Evolutionary conservation across 2,797 vertebrate species (phyloP).

Genomic region (Stomatorhinus walkeri): DNA sequence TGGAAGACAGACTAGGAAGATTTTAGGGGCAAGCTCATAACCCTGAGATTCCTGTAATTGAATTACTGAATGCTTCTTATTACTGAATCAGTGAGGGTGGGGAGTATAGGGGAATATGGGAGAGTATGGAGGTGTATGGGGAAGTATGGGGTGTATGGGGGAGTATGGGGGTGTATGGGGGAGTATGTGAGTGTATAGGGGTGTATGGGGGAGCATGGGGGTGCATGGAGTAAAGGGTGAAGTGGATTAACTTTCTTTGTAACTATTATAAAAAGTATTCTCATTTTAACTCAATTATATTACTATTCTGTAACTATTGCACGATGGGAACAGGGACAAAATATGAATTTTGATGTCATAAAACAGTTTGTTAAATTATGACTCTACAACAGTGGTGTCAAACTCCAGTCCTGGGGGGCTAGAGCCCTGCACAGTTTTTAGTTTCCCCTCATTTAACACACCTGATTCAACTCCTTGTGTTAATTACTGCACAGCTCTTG

Average conservation of each 20-base stretch:
- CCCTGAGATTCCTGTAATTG: background rate
- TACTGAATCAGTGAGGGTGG: background rate
- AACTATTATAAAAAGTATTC: background rate
- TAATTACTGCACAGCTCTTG: too few species aligned
- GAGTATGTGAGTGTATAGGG: background rate
- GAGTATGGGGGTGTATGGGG: background rate
- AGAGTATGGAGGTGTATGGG: background rate
- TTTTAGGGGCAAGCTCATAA: background rate
- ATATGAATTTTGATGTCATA: background rate
- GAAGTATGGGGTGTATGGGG: background rate
- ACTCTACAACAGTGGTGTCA: background rate
- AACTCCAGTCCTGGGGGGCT: too few species aligned
- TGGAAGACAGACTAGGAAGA: background rate
- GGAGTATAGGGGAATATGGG: background rate
- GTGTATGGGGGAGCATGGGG: background rate
- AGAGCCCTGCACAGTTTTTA: too few species aligned
- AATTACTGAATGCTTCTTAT: background rate
- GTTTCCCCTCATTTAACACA: too few species aligned
- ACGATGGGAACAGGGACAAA: background rate
- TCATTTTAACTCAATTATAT: background rate
- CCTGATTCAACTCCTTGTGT: too few species aligned
- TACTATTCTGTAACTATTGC: background rate
- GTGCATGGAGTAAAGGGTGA: background rate
- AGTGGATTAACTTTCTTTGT: background rate
- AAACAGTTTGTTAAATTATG: background rate